Base-by-base conservation (phyloP, 2,797 vertebrate genomes). In the Alosa sapidissima region DNA sequence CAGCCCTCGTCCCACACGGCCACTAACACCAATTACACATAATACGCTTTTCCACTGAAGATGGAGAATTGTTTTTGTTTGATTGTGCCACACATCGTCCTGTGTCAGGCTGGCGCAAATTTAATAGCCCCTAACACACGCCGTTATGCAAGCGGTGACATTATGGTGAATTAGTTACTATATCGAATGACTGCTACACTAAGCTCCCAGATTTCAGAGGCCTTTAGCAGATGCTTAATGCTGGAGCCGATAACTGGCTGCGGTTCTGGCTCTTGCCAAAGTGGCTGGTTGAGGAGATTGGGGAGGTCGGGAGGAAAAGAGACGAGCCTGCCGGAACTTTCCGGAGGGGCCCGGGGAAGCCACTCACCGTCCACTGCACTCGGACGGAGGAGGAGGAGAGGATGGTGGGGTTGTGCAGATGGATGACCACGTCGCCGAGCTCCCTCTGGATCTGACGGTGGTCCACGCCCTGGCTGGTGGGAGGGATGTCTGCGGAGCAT, bases 321-420 rank as follows among this genome's bases (percentile, higher is more conserved):
- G 51, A 8, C 7, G 49, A 51, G 28, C 14, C 13, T 75, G 72
- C 16, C 10, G 41, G 36, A 78, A 78, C 41, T 19, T 78, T 78
- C 41, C 19, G 41, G 14, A 47, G 72, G 41, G 41, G 14, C 16
- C 11, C 16, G 5, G 41, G 72, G 19, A 21, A 21, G n/a, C 36
- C 82, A 91, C 97, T 98, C 92, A 99, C 98, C 48, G 97, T 99
- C 98, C 98, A 99, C 86, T 99, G 98, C 87, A 99, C 96, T 93
- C 98, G 96, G 49, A 99, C 95, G 0, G 98, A 98, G 0, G 98
- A 99, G 10, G 98, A 99, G 41, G 98, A 99, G 87, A 99, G 97
- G 89, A 98, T 98, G 85, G 97, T 98, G 16, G 98, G 98, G 91
- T 98, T 99, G 94, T 99, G 98, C 47, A 99, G 96, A 91, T 99